Percentiles rank a stretch among this genome's conserved stretches.
phyloP scores from a whole-genome alignment of 2,113 vertebrate species.

The Aleadryas rufinucha region DNA sequence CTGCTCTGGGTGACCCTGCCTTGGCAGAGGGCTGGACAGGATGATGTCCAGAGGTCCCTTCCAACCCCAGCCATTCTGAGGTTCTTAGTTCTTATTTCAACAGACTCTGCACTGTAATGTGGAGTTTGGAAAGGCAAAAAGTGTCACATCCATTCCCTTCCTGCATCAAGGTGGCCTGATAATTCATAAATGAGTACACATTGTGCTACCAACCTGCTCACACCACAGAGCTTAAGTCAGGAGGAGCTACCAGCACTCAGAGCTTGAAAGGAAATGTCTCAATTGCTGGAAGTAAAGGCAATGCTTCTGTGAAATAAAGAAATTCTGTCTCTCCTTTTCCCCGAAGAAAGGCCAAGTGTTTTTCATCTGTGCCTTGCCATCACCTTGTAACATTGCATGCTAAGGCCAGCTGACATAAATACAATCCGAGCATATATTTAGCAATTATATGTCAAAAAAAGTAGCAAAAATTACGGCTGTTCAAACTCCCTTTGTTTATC shows the following conservation, averaged over 20 bases:
- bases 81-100: not conserved
- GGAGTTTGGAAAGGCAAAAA: not conserved
- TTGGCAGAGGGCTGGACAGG: not conserved
- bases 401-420: not conserved
- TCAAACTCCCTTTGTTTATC: not conserved
- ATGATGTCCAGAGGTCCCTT: not conserved
- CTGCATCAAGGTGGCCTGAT: not conserved
- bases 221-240: not conserved
- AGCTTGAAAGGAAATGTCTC: not conserved
- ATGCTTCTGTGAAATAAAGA: not conserved
- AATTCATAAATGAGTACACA: not conserved
- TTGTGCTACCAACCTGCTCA: not conserved
- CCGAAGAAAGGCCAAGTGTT: not conserved
- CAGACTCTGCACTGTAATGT: fast-evolving
- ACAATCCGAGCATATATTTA: not conserved
- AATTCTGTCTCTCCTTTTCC: not conserved
- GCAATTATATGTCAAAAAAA: not conserved
- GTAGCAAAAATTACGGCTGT: not conserved
- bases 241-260: not conserved
- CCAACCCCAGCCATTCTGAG: not conserved
- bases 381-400: not conserved
- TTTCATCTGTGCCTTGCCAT: not conserved
- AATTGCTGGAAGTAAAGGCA: not conserved
- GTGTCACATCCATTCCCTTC: not conserved
- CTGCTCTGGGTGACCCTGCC: not conserved